Evolutionary conservation across 2,888 invertebrate species (phyloP).

Genomic region (Yponomeuta evonymella): DNA sequence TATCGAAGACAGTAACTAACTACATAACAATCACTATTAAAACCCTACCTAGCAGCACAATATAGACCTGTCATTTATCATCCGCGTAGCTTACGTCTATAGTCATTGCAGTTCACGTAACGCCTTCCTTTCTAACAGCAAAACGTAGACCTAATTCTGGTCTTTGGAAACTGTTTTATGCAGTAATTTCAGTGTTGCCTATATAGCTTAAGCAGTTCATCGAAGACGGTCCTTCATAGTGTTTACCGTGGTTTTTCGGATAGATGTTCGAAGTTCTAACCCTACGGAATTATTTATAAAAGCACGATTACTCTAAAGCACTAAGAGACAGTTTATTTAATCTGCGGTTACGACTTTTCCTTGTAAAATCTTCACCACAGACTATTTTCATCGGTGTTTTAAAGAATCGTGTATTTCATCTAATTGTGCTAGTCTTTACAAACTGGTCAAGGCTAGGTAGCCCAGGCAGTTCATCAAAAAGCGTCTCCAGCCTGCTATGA

Average conservation of each 20-base stretch:
- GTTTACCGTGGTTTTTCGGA: neutral
- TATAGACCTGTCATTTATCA: neutral
- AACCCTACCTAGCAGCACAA: neutral
- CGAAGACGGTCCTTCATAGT: neutral
- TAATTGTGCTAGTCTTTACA: too few relatives aligned
- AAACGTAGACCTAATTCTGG: neutral
- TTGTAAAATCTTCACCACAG: too few relatives aligned
- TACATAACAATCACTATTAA: neutral
- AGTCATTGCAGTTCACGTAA: neutral
- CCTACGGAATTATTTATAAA: too few relatives aligned
- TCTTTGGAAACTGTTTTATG: neutral
- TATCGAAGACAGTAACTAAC: neutral
- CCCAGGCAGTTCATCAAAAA: too few relatives aligned
- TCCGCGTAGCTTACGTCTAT: neutral
- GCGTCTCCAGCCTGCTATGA: too few relatives aligned
- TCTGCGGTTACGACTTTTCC: too few relatives aligned
- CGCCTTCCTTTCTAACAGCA: neutral
- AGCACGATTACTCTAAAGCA: too few relatives aligned
- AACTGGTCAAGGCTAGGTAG: too few relatives aligned
- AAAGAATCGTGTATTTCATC: too few relatives aligned
- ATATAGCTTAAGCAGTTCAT: neutral
- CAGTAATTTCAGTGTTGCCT: slow-evolving; percentile 11
- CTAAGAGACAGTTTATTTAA: too few relatives aligned
- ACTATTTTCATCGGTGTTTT: too few relatives aligned
- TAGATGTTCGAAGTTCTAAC: too few relatives aligned